These are phyloP conservation scores for Vanessa atalanta DNA, from an alignment of 1,140 invertebrate species.

Conservation along the genomic window DNA sequence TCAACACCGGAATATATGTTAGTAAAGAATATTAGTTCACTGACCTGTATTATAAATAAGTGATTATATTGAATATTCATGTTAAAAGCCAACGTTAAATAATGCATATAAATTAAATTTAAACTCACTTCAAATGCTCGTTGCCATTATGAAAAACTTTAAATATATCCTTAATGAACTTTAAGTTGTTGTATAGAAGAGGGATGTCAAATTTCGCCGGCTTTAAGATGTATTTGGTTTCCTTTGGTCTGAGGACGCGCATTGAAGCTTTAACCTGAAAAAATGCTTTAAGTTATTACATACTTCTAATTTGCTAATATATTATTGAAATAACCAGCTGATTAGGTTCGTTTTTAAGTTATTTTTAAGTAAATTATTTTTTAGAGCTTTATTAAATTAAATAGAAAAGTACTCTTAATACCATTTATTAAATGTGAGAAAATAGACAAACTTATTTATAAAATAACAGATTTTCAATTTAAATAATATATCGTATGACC, in stretches of 20 bases:
- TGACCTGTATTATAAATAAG: constrained; percentile 15
- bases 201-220: constrained; percentile 70
- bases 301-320: too few relatives aligned
- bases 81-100: constrained; percentile 13
- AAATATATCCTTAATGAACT: constrained; percentile 68
- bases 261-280: constrained; percentile 75
- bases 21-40: constrained; percentile 23
- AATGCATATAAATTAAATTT: constrained; percentile 36
- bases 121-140: constrained; percentile 69
- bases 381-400: too few relatives aligned
- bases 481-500: too few relatives aligned
- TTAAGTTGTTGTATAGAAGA: constrained; percentile 67
- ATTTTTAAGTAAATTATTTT: too few relatives aligned
- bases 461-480: too few relatives aligned
- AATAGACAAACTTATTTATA: too few relatives aligned
- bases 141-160: constrained; percentile 57
- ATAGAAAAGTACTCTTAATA: too few relatives aligned
- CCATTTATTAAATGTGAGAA: too few relatives aligned
- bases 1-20: neutral
- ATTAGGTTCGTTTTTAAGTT: too few relatives aligned
- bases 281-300: neutral
- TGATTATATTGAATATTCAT: constrained; percentile 25
- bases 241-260: constrained; percentile 65
- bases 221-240: constrained; percentile 67
- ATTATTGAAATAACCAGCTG: too few relatives aligned